Evolutionary conservation across 2,888 invertebrate species (phyloP), one percentile per base, ranked within the genome.

Genomic region (Bhutanitis thaidina): DNA sequence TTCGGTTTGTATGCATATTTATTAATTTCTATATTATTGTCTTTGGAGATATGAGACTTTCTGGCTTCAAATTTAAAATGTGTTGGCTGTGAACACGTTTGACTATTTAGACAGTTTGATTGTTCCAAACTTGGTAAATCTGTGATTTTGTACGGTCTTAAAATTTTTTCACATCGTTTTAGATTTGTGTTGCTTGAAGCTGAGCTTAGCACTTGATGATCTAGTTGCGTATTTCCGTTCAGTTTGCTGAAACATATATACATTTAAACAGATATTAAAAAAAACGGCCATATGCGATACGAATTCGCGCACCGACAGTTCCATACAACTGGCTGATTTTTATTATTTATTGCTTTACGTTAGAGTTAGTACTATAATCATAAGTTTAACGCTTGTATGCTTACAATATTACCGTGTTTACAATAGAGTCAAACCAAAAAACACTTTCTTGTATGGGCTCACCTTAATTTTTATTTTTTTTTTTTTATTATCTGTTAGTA

Each of bases 61-160:
- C 29, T 52, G 13, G 15, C 15, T 14, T 46, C 20, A 7, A 32
- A 25, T 15, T 36, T 37, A n/a, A 15, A 34, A 41, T 36, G 30
- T 2, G 14, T 16, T 1, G 38, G 8, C 25, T 25, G 32, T 46
- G 34, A 16, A 29, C 13, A 10, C n/a, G 10, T 10, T 41, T 16
- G 15, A 34, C 16, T 27, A 47, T 38, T 43, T 34, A 36, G 39
- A 34, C 30, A 53, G 43, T 52, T 55, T 16, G 71, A 60, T 35
- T 66, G 54, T 10, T 74, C 68, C 51, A 81, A 29, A 30, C 68
- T 71, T 44, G 79, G 59, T 44, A 88, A 71, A 7, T 85, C 80
- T 1, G 59, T 71, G 36, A 88, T 87, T 61, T 72, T 84, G 50
- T 79, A 84, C 5, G 77, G 77, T 61, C 72, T 74, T 45, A 64